Percentiles rank a stretch among this genome's conserved stretches.
Conservation (phyloP, 2,113 vertebrate species). For the Prietella phreatophila region DNA sequence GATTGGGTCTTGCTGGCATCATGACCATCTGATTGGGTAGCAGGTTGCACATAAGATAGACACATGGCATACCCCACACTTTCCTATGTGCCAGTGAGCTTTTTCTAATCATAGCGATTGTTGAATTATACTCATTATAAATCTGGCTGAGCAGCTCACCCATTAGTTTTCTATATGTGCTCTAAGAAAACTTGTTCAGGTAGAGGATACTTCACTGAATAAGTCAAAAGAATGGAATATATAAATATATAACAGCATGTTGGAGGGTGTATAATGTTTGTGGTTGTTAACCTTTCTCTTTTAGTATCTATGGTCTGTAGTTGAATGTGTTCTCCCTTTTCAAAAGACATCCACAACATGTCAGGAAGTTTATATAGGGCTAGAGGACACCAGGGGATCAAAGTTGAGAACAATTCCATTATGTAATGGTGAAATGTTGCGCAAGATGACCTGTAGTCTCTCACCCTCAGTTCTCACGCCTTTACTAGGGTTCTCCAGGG, state of each 20-base stretch:
- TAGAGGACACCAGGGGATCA: not conserved
- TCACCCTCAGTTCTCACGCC: not conserved
- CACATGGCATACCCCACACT: not conserved
- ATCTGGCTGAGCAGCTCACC: not conserved
- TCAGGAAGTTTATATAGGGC: not conserved
- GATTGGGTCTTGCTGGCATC: not conserved
- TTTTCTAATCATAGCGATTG: slow-evolving; percentile 28
- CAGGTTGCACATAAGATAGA: slow-evolving; percentile 16
- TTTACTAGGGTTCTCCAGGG: not conserved
- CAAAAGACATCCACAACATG: not conserved
- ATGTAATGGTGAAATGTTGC: not conserved
- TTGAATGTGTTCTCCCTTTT: not conserved
- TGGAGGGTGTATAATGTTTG: not conserved
- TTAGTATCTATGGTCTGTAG: not conserved
- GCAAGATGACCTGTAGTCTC: not conserved
- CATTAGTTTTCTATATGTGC: not conserved
- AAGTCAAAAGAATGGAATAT: not conserved
- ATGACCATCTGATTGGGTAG: not conserved
- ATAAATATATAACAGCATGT: not conserved
- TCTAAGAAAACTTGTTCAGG: not conserved
- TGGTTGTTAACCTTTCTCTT: not conserved
- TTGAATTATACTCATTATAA: slow-evolving; percentile 28
- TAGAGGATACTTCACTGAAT: not conserved
- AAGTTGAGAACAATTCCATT: not conserved
- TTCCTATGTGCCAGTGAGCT: not conserved